A percentile compares a stretch with the other conserved stretches of the same genome.
Conservation (phyloP, 2,797 vertebrate species). For the Leptatherina wallacei region DNA sequence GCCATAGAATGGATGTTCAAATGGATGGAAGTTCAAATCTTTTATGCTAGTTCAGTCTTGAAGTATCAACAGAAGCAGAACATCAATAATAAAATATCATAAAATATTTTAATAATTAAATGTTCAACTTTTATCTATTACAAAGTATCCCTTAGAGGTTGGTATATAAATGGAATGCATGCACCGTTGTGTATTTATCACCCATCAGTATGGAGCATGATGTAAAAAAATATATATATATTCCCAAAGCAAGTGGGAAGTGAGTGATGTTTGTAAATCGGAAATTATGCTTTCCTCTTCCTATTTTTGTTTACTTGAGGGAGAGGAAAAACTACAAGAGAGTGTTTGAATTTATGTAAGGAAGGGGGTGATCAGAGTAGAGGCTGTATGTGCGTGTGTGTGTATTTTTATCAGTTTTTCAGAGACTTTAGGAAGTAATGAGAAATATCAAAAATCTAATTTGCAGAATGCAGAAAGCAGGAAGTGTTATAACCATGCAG, state of each 20-base stretch:
- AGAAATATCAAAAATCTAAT: slow-evolving; percentile 42
- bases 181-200: slow-evolving; percentile 19
- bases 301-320: slow-evolving; percentile 18
- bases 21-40: slow-evolving; percentile 5
- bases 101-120: slow-evolving; percentile 51
- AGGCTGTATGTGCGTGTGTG: slow-evolving; percentile 8
- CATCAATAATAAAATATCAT: slow-evolving; percentile 47
- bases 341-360: not conserved
- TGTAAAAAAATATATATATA: slow-evolving; percentile 17
- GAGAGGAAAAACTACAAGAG: slow-evolving; percentile 1
- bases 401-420: slow-evolving; percentile 13
- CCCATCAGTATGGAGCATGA: slow-evolving; percentile 25
- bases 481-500: slow-evolving; percentile 11
- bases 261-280: slow-evolving; percentile 50
- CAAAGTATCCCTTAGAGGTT: slow-evolving; percentile 37
- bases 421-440: slow-evolving; percentile 23
- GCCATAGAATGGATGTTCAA: not conserved
- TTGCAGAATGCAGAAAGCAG: slow-evolving; percentile 33
- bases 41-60: slow-evolving; percentile 6
- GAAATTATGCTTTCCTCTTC: slow-evolving; percentile 35
- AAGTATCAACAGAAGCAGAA: slow-evolving; percentile 33
- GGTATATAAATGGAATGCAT: slow-evolving; percentile 12
- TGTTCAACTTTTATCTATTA: slow-evolving; percentile 36
- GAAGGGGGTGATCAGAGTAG: slow-evolving; percentile 4
- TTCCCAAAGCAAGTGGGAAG: slow-evolving; percentile 31